Evolutionary conservation across 2,113 vertebrate species (phyloP).

Genomic region (Siphamia tubifer): DNA sequence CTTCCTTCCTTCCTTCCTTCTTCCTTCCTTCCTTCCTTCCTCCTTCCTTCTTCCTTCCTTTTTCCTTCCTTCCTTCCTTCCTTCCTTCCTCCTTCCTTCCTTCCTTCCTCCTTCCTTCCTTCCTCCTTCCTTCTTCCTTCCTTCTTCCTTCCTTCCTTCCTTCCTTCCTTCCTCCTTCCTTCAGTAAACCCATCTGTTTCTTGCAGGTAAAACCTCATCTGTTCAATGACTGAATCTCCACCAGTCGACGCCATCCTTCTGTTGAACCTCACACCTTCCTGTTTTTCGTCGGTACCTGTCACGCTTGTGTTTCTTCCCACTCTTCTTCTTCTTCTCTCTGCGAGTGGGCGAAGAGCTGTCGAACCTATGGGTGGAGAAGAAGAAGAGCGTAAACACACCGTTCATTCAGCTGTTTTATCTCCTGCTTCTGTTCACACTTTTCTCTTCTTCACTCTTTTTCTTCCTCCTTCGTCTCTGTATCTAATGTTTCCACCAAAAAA

Average conservation of each 20-base stretch:
- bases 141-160: background rate
- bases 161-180: background rate
- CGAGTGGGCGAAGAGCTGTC: slow-evolving; percentile 90
- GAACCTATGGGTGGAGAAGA: slow-evolving; percentile 76
- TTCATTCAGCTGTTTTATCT: too few relatives aligned
- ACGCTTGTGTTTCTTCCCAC: slow-evolving; percentile 91
- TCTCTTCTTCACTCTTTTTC: too few relatives aligned
- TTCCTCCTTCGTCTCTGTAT: background rate
- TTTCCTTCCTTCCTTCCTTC: background rate
- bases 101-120: too few relatives aligned
- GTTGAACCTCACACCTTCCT: too few relatives aligned
- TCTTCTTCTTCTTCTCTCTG: slow-evolving; percentile 93
- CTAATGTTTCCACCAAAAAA: slow-evolving; percentile 12
- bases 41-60: too few relatives aligned
- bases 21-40: too few relatives aligned
- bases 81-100: background rate
- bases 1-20: too few relatives aligned
- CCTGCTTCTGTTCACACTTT: too few relatives aligned
- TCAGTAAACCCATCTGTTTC: background rate
- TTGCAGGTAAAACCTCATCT: too few relatives aligned
- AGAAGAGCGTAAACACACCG: background rate
- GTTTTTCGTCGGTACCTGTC: slow-evolving; percentile 78
- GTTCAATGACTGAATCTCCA: too few relatives aligned
- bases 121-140: too few relatives aligned
- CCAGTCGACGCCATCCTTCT: too few relatives aligned